Conservation (phyloP, 2,113 vertebrate species). For the Cacatua alba region DNA sequence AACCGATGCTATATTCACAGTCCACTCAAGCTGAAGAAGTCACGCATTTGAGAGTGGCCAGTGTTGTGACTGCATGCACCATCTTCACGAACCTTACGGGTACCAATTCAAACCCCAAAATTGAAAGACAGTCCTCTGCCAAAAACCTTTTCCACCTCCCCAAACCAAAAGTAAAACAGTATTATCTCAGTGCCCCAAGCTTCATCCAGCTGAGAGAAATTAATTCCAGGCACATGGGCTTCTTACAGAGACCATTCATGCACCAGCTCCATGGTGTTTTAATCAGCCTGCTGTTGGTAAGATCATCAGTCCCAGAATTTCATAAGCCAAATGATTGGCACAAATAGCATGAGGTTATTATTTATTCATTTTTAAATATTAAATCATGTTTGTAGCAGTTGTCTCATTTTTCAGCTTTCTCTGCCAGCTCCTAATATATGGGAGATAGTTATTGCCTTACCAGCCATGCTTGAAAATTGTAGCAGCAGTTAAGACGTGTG, state of each 20-base stretch:
- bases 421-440: neutral
- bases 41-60: neutral
- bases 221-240: neutral
- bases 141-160: neutral
- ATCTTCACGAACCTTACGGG: neutral
- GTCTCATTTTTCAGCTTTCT: neutral
- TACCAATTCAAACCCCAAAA: neutral
- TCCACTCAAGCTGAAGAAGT: neutral
- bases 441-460: neutral
- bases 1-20: neutral
- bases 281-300: neutral
- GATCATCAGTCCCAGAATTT: neutral
- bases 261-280: neutral
- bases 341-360: neutral
- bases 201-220: neutral
- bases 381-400: neutral
- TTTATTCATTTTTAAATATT: conserved; percentile 4
- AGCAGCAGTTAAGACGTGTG: neutral
- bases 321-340: neutral
- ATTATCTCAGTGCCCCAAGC: neutral
- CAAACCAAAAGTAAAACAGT: neutral
- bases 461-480: neutral
- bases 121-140: neutral
- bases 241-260: neutral
- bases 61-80: neutral